Conservation (phyloP, 2,888 invertebrate species). For the Cantharis rustica region DNA sequence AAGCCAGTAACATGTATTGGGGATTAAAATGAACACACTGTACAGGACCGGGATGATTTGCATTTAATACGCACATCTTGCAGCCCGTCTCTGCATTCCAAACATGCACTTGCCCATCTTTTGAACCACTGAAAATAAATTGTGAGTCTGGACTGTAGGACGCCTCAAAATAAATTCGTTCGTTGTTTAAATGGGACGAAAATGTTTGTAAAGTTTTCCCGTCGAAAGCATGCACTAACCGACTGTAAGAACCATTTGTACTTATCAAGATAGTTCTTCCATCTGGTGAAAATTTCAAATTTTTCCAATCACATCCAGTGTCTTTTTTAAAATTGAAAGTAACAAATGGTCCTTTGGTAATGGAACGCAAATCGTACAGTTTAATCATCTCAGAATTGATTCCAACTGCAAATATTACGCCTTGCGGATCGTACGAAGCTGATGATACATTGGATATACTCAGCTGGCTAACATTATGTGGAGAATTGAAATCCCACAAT, state of each 20-base stretch:
- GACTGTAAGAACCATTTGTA: conserved; percentile 93
- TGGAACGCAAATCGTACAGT: conserved; percentile 94
- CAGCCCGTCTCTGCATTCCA: conserved; percentile 98
- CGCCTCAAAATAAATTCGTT: conserved; percentile 94
- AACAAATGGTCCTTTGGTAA: conserved; percentile 97
- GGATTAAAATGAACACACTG: conserved; percentile 99
- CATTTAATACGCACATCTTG: conserved; percentile 84
- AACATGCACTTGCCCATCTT: conserved; percentile 94
- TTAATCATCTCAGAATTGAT: conserved; percentile 98
- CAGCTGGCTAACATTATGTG: conserved; percentile 98
- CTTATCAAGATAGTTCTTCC: conserved; percentile 97
- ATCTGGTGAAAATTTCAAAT: conserved; percentile 95
- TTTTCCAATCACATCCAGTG: conserved; percentile 98
- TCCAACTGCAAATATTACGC: conserved; percentile 95
- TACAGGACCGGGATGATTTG: conserved; percentile 94
- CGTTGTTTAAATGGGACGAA: conserved; percentile 90
- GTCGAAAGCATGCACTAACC: conserved; percentile 95
- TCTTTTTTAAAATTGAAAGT: conserved; percentile 94
- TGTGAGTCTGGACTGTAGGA: conserved; percentile 99
- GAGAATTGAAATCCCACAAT: conserved; percentile 96
- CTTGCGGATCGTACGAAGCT: conserved; percentile 98
- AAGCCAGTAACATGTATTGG: conserved; percentile 98
- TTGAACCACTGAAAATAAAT: conserved; percentile 97
- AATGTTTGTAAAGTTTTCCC: conserved; percentile 95
- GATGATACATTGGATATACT: conserved; percentile 94